These are phyloP conservation scores for Cardiocondyla obscurior DNA, from an alignment of 1,140 invertebrate species.

Conservation along the genomic window DNA sequence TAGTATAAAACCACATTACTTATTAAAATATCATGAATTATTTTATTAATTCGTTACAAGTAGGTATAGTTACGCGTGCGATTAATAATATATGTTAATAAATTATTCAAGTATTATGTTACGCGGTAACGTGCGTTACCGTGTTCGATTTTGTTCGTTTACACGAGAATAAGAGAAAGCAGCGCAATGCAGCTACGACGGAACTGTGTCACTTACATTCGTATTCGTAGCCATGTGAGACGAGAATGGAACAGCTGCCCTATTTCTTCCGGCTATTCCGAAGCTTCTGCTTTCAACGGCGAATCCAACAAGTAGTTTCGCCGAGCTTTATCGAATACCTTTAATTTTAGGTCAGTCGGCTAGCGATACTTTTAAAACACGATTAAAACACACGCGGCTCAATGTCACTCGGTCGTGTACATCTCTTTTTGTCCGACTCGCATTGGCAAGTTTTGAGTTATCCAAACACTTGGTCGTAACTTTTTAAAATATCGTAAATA, in stretches of 20 bases:
- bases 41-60: neutral
- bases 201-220: slow-evolving; percentile 47
- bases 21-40: too few relatives aligned
- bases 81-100: neutral
- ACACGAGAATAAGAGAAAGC: neutral
- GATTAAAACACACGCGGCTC: neutral
- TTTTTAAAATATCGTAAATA: neutral
- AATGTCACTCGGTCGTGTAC: neutral
- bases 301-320: slow-evolving; percentile 50
- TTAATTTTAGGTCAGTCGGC: slow-evolving; percentile 22
- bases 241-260: slow-evolving; percentile 46
- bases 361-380: neutral
- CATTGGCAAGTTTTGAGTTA: neutral
- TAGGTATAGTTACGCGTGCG: neutral
- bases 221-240: slow-evolving; percentile 39
- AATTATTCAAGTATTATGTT: neutral
- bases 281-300: neutral
- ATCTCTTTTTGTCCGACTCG: neutral
- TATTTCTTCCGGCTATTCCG: slow-evolving; percentile 41
- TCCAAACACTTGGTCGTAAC: neutral
- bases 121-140: neutral
- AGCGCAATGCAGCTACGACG: slow-evolving; percentile 7
- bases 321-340: slow-evolving; percentile 3
- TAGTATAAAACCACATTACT: too few relatives aligned
- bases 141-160: slow-evolving; percentile 10